Conservation (phyloP, 2,113 vertebrate genomes). For the Brachypodius melanocephalos region DNA sequence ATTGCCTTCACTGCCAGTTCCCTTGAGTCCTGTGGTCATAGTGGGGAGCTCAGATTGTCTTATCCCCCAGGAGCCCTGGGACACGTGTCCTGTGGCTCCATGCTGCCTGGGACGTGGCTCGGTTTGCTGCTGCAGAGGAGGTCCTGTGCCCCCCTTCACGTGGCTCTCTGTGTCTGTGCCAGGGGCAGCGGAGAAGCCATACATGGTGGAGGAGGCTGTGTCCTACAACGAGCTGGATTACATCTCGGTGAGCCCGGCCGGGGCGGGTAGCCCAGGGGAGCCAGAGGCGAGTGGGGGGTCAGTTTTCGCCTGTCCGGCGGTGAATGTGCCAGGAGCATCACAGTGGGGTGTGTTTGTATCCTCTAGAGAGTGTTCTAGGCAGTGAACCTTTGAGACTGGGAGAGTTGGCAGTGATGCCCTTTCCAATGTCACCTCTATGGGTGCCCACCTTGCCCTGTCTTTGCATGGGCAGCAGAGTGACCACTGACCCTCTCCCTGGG, state of each 20-base stretch:
- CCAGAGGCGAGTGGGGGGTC: neutral
- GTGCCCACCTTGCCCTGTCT: neutral
- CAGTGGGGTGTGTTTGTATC: neutral
- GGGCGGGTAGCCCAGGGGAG: neutral
- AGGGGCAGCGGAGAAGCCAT: slow-evolving; percentile 97
- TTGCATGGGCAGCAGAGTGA: accelerated
- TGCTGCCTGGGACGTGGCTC: neutral
- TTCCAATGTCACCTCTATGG: neutral
- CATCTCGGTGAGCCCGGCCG: slow-evolving; percentile 82
- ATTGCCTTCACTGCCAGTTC: neutral
- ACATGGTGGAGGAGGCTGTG: slow-evolving; percentile 91
- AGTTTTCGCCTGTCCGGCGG: accelerated
- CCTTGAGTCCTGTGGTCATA: neutral
- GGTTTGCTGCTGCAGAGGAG: neutral
- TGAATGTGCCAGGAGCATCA: neutral
- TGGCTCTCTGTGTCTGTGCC: slow-evolving; percentile 15
- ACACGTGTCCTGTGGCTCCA: accelerated
- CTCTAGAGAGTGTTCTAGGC: neutral
- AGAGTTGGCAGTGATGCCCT: neutral
- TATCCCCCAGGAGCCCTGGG: neutral
- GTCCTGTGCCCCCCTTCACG: neutral
- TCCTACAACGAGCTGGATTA: slow-evolving; percentile 97
- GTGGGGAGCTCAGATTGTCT: neutral
- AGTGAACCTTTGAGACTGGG: neutral
- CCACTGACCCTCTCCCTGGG: neutral